These are phyloP conservation scores for Acheta domesticus DNA, from an alignment of 2,888 invertebrate genomes.

Conservation along the genomic window DNA sequence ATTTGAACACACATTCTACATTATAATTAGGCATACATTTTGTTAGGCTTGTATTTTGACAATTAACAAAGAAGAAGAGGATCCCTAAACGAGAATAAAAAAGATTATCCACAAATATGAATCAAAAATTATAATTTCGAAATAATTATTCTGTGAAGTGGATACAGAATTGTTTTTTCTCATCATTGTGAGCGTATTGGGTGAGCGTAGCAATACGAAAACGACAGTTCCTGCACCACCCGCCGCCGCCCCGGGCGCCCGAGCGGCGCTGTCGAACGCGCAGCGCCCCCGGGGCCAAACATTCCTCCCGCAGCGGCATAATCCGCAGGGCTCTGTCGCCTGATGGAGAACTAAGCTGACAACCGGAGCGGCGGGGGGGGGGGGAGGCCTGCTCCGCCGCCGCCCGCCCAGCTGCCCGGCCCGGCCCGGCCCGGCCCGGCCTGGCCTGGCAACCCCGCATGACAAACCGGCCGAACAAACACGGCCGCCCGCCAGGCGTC, in stretches of 20 bases:
- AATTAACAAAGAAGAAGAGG: too few relatives aligned
- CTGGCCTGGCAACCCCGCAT: constrained; percentile 10
- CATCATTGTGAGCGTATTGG: too few relatives aligned
- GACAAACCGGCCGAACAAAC: neutral
- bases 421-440: neutral
- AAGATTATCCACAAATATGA: too few relatives aligned
- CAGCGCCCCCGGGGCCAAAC: neutral
- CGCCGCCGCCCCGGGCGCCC: neutral
- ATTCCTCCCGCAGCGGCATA: neutral
- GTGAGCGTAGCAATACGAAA: too few relatives aligned
- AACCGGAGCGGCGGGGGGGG: neutral
- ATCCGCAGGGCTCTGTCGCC: neutral
- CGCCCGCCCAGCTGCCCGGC: neutral
- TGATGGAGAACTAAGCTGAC: constrained; percentile 2
- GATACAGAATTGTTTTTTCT: too few relatives aligned
- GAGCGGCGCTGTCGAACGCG: neutral
- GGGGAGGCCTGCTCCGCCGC: neutral
- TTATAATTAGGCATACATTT: too few relatives aligned
- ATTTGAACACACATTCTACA: too few relatives aligned
- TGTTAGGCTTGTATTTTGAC: too few relatives aligned
- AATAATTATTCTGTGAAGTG: too few relatives aligned
- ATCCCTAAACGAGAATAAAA: too few relatives aligned
- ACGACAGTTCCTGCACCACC: too few relatives aligned
- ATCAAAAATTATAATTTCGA: too few relatives aligned
- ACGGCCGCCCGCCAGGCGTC: neutral